Evolutionary conservation across 1,140 invertebrate genomes (phyloP).

Genomic region (Scaptomyza montana): DNA sequence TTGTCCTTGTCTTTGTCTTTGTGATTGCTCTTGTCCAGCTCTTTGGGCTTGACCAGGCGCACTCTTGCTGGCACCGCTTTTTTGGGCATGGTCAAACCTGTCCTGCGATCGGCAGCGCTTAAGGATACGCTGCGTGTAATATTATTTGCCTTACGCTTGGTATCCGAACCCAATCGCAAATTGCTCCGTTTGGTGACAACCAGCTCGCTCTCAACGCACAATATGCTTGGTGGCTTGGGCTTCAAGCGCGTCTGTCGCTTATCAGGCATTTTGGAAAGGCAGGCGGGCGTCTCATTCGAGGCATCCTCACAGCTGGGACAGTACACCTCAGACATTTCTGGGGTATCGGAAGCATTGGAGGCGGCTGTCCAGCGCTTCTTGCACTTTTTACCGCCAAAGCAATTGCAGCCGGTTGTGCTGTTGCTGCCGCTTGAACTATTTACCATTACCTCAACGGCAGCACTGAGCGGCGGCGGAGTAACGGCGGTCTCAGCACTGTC

Average conservation of each 20-base stretch:
- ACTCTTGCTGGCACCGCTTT: constrained; percentile 41
- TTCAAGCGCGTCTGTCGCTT: constrained; percentile 77
- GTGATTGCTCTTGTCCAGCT: constrained; percentile 65
- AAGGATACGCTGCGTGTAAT: constrained; percentile 73
- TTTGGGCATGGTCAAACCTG: constrained; percentile 54
- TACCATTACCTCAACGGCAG: constrained; percentile 69
- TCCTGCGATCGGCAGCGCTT: constrained; percentile 73
- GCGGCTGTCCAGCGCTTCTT: constrained; percentile 81
- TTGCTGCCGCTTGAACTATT: constrained; percentile 72
- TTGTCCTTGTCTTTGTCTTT: constrained; percentile 61
- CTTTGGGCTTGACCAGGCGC: constrained; percentile 53
- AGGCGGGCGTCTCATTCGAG: constrained; percentile 84
- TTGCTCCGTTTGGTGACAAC: constrained; percentile 70
- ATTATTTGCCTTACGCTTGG: constrained; percentile 41
- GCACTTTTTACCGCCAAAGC: constrained; percentile 83
- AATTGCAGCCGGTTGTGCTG: constrained; percentile 78
- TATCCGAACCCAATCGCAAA: constrained; percentile 40
- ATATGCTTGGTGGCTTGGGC: constrained; percentile 68
- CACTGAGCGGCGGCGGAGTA: constrained; percentile 70
- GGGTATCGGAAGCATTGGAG: constrained; percentile 58
- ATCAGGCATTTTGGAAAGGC: constrained; percentile 84
- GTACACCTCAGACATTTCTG: constrained; percentile 84
- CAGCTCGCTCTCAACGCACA: constrained; percentile 81
- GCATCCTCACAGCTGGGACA: constrained; percentile 83
- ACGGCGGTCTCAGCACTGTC: constrained; percentile 50